These are phyloP conservation scores for Volucella inanis DNA, from an alignment of 2,888 invertebrate genomes.

Conservation along the genomic window DNA sequence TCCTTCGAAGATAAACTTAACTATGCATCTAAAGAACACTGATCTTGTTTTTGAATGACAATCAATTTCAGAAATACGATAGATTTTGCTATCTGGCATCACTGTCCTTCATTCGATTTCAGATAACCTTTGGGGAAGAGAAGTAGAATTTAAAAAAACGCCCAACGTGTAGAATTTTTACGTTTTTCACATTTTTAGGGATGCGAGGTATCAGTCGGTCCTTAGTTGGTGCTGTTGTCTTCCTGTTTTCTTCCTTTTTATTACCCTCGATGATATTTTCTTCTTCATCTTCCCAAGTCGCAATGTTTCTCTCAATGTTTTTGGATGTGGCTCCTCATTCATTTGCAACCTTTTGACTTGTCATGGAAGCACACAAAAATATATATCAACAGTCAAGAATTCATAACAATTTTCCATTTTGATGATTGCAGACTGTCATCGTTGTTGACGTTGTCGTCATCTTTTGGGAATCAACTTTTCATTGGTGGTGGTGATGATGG, in stretches of 20 bases:
- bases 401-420: slow-evolving; percentile 76
- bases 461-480: slow-evolving; percentile 12
- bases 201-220: slow-evolving; percentile 9
- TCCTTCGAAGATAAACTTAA: too few species aligned
- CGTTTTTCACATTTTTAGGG: slow-evolving; percentile 6
- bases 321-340: slow-evolving; percentile 51
- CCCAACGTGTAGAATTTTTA: slow-evolving; percentile 20
- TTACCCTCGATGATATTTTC: slow-evolving; percentile 23
- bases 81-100: neutral
- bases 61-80: too few species aligned
- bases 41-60: too few species aligned
- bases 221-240: slow-evolving; percentile 17
- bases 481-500: slow-evolving; percentile 33
- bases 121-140: slow-evolving; percentile 35
- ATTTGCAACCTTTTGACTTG: slow-evolving; percentile 72
- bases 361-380: slow-evolving; percentile 65
- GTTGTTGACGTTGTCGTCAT: slow-evolving; percentile 54
- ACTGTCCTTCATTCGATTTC: slow-evolving; percentile 30
- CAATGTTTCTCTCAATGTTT: slow-evolving; percentile 34
- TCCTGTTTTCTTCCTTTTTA: slow-evolving; percentile 9
- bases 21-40: too few species aligned
- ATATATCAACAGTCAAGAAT: slow-evolving; percentile 75
- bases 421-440: slow-evolving; percentile 66
- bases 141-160: neutral
- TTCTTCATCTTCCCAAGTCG: slow-evolving; percentile 28